Percentiles rank a stretch among this genome's conserved stretches.
phyloP scores from a whole-genome alignment of 2,888 invertebrate genomes.

The Eristalis intricaria region DNA sequence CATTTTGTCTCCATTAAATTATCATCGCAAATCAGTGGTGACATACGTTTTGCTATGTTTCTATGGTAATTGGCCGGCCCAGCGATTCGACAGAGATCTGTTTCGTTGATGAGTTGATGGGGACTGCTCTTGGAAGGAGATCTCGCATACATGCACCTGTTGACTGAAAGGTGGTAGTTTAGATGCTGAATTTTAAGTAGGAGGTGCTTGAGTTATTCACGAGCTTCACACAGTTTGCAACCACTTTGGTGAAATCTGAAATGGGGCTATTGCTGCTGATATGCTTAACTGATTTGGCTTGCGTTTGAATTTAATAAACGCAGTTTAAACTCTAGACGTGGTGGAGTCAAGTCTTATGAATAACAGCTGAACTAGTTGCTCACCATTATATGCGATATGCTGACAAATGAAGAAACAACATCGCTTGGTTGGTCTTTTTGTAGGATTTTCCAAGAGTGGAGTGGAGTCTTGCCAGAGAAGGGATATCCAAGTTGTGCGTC shows the following conservation, averaged over 20 bases:
- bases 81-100: conserved; percentile 14
- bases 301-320: background rate
- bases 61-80: conserved; percentile 42
- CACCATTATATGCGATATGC: background rate
- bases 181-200: background rate
- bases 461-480: background rate
- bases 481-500: too few species aligned
- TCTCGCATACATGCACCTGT: conserved; percentile 1
- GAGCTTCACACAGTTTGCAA: background rate
- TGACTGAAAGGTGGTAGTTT: conserved; percentile 5
- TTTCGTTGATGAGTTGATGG: conserved; percentile 30
- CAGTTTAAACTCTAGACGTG: background rate
- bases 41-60: conserved; percentile 55
- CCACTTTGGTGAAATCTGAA: background rate
- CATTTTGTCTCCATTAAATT: conserved; percentile 47
- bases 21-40: conserved; percentile 40
- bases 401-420: background rate
- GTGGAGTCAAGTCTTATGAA: background rate
- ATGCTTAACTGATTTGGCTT: background rate
- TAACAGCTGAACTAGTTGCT: background rate
- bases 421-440: background rate
- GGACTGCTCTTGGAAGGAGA: conserved; percentile 20
- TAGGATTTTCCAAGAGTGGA: background rate
- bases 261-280: background rate
- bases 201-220: background rate